Percentiles rank a stretch among this genome's conserved stretches.
These are phyloP conservation scores for Bujurquina vittata DNA, from an alignment of 2,113 vertebrate genomes.

Conservation along the genomic window DNA sequence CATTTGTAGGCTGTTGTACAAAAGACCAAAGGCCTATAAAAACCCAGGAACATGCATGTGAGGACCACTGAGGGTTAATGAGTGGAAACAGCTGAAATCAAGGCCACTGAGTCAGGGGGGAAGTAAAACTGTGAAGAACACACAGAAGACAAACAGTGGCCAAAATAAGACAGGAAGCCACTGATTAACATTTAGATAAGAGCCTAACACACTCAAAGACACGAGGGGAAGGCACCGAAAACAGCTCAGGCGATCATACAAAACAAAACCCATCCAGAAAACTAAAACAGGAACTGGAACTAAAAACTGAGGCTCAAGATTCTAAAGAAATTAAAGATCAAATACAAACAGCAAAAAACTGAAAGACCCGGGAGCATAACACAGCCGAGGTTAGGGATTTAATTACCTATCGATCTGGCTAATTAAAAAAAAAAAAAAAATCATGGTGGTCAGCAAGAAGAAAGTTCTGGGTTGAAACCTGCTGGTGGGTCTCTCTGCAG, in stretches of 20 bases:
- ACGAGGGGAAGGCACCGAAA: too few relatives aligned
- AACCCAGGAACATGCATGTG: not conserved
- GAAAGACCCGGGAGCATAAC: not conserved
- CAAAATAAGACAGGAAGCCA: not conserved
- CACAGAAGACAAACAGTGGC: not conserved
- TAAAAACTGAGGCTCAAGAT: not conserved
- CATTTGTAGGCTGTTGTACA: not conserved
- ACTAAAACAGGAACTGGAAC: too few relatives aligned
- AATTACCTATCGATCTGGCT: conserved; percentile 1
- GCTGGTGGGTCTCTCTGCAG: not conserved
- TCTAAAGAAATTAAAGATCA: not conserved
- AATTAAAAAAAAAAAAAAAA: not conserved
- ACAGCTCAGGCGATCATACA: too few relatives aligned
- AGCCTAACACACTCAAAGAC: too few relatives aligned
- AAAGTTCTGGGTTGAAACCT: not conserved
- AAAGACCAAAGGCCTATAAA: not conserved
- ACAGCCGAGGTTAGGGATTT: not conserved
- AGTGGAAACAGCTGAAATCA: not conserved
- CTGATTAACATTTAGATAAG: too few relatives aligned
- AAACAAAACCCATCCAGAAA: too few relatives aligned
- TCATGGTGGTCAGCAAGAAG: not conserved
- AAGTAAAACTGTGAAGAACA: too few relatives aligned
- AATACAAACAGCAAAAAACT: not conserved
- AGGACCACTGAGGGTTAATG: not conserved
- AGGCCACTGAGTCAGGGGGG: too few relatives aligned